Evolutionary conservation across 2,888 invertebrate species (phyloP).

Genomic region (Marasmarcha lunaedactyla): DNA sequence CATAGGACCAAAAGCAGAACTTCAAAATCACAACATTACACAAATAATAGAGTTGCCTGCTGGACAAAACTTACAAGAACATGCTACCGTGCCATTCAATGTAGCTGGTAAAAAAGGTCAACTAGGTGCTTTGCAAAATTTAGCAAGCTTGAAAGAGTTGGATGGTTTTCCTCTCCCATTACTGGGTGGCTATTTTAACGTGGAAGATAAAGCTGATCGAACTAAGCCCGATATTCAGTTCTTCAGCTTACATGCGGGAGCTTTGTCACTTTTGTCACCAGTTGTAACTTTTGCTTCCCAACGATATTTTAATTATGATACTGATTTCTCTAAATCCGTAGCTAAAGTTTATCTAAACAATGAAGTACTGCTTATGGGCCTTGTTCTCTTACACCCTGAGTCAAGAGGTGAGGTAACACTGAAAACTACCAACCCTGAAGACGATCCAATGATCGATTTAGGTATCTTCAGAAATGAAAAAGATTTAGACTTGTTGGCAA

Average conservation of each 20-base stretch:
- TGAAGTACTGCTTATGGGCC: constrained; percentile 29
- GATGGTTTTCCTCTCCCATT: constrained; percentile 31
- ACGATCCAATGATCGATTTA: too few relatives aligned
- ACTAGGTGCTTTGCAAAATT: constrained; percentile 32
- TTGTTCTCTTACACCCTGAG: constrained; percentile 37
- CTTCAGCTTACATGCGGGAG: constrained; percentile 38
- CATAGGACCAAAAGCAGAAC: constrained; percentile 35
- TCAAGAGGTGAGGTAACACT: constrained; percentile 43
- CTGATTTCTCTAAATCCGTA: constrained; percentile 21
- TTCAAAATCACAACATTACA: constrained; percentile 29
- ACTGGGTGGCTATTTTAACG: constrained; percentile 33
- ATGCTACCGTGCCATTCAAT: constrained; percentile 26
- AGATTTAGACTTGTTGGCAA: constrained; percentile 26
- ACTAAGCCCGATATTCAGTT: constrained; percentile 41
- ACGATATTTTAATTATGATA: constrained; percentile 23
- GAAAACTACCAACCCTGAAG: constrained; percentile 32
- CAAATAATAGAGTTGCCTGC: constrained; percentile 41
- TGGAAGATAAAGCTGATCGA: constrained; percentile 19
- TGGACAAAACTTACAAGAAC: constrained; percentile 48
- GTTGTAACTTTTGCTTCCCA: constrained; percentile 25
- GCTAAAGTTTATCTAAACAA: constrained; percentile 27
- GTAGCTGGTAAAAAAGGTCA: constrained; percentile 34
- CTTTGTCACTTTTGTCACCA: constrained; percentile 30
- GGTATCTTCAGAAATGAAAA: constrained; percentile 34
- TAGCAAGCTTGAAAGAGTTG: constrained; percentile 22